Base-by-base conservation (phyloP, 2,797 vertebrate species). In the Chelon labrosus region DNA sequence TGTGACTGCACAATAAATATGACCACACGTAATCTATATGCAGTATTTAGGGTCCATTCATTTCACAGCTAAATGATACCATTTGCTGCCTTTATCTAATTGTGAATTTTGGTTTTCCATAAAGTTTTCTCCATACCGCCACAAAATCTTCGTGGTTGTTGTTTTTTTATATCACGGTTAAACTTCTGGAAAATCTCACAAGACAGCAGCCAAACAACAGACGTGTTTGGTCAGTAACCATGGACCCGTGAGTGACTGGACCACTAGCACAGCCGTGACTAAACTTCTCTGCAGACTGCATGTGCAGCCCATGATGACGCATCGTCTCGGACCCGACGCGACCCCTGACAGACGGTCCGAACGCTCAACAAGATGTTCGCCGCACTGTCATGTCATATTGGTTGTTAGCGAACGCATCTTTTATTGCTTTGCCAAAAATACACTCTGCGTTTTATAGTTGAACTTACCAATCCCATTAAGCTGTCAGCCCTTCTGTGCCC, bases 381-480 rank as follows among this genome's bases (percentile, higher is more conserved):
- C 55, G 7, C 61, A 59, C 61, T 68, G 49, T 65, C 67, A 27
- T 62, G 73, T 83, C 63, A 66, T 5, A 31, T 51, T 61, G 49
- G 63, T 76, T 78, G 55, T 52, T 42, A 51, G 56, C 31, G 38
- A 50, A 59, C 47, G 6, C 56, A 37, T 41, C 51, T 65, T 67
- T 53, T 49, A 25, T 49, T 49, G 65, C 64, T 62, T 70, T 77
- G 49, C 68, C 68, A 65, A 68, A 75, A 82, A 79, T 57, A 51
- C 53, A 65, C 68, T 65, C 56, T 57, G 56, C 47, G 27, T 81
- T 54, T 75, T 63, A 42, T 14, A 50, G 64, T 72, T 64, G 25
- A 82, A 82, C 54, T 73, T 47, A 79, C 83, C 78, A 70, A 46
- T 70, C 63, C 79, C 79, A 80, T 84, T 79, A 86, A 84, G 66